Conservation (phyloP, 1,140 invertebrate genomes). For the Musca vetustissima region DNA sequence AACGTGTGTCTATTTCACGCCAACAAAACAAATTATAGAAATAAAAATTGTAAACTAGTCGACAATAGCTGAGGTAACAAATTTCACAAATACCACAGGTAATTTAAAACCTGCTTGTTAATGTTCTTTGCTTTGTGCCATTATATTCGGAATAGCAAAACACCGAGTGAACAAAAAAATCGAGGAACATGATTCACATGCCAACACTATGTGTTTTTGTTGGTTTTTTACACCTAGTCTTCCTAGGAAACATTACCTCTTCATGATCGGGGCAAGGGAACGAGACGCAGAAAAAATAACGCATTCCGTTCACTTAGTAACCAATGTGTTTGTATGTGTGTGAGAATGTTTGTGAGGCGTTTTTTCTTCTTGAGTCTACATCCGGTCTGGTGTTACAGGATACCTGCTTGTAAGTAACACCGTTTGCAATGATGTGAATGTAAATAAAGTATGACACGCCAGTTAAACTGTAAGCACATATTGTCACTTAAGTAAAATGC, state of each 20-base stretch:
- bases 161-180: background rate
- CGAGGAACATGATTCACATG: background rate
- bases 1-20: too few species aligned
- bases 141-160: background rate
- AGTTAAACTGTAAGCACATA: constrained; percentile 22
- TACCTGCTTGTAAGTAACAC: constrained; percentile 15
- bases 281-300: background rate
- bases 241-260: background rate
- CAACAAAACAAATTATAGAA: too few species aligned
- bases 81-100: background rate
- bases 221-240: background rate
- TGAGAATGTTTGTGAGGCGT: background rate
- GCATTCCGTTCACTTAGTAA: background rate
- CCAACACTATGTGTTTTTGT: background rate
- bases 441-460: constrained; percentile 22
- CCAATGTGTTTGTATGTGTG: constrained; percentile 1
- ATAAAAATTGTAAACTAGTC: too few species aligned
- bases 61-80: background rate
- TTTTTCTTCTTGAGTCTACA: background rate
- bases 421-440: constrained; percentile 17
- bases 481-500: constrained; percentile 21
- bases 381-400: background rate
- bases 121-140: constrained; percentile 12
- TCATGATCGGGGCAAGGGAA: background rate
- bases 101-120: constrained; percentile 3